Conservation (phyloP, 37 sponge, comb jelly and placozoan genomes). For the Chondrosia reniformis region DNA sequence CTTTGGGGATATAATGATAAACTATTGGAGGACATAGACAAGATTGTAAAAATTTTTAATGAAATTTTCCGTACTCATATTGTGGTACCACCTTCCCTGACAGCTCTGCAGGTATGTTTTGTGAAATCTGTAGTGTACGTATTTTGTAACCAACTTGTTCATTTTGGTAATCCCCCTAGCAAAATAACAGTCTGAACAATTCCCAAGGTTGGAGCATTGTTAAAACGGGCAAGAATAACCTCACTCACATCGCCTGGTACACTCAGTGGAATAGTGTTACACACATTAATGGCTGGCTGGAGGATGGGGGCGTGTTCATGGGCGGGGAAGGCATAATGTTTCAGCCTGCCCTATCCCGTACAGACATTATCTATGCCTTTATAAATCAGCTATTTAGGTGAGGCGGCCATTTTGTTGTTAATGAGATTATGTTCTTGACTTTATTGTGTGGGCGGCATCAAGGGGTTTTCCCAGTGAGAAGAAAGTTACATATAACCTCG, state of each 20-base stretch:
- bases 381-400: conserved; percentile 65
- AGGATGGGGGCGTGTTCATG: conserved; percentile 37
- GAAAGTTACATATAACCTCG: no score
- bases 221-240: conserved; percentile 34
- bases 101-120: conserved; percentile 17
- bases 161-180: not conserved
- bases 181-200: conserved; percentile 9
- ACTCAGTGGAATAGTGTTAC: conserved; percentile 56
- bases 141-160: not conserved
- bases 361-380: conserved; percentile 50
- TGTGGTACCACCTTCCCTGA: not conserved
- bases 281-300: conserved; percentile 50
- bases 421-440: no score
- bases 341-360: conserved; percentile 47
- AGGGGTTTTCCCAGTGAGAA: no score
- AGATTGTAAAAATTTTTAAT: not conserved
- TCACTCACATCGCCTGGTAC: conserved; percentile 35
- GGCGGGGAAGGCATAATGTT: conserved; percentile 73
- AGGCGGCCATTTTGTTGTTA: no score
- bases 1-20: conserved; percentile 75
- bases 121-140: not conserved
- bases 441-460: no score
- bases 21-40: conserved; percentile 30
- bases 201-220: conserved; percentile 22
- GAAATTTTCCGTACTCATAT: not conserved